phyloP scores from a whole-genome alignment of 2,797 vertebrate genomes.

The Poecilia wingei region DNA sequence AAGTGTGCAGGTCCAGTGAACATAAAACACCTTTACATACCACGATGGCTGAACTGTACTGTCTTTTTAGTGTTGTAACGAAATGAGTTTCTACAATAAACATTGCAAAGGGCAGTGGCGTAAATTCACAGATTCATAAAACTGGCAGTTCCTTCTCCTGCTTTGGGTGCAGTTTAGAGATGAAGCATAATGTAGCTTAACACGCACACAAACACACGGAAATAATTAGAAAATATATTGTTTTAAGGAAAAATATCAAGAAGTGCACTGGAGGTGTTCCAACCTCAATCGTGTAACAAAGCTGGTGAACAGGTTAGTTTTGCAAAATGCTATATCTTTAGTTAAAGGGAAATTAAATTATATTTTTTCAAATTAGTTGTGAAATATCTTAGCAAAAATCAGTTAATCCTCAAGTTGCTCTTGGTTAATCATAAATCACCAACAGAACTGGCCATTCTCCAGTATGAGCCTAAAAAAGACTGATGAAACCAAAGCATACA shows the following conservation, averaged over 20 bases:
- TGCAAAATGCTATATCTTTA: background rate
- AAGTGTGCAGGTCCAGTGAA: slow-evolving; percentile 12
- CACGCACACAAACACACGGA: background rate
- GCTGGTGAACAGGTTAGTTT: background rate
- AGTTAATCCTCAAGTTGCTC: background rate
- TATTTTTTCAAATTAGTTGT: background rate
- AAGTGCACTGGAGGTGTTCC: background rate
- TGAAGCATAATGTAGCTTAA: slow-evolving; percentile 23
- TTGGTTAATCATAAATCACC: background rate
- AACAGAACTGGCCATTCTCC: too few relatives aligned
- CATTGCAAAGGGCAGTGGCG: slow-evolving; percentile 23
- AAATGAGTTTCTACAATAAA: slow-evolving; percentile 37
- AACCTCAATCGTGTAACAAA: background rate
- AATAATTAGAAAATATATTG: background rate
- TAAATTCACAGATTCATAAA: slow-evolving; percentile 41
- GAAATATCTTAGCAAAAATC: background rate
- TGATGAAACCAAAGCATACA: background rate
- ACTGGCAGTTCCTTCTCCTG: slow-evolving; percentile 9
- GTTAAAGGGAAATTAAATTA: background rate
- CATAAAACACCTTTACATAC: slow-evolving; percentile 14
- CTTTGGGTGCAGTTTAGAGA: background rate
- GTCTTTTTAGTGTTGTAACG: slow-evolving; percentile 29
- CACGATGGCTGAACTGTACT: slow-evolving; percentile 5
- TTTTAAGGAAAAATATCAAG: background rate
- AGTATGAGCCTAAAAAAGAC: too few relatives aligned